A percentile compares a stretch with the other conserved stretches of the same genome.
These are phyloP conservation scores for Cylloceria caligata DNA, from an alignment of 2,888 invertebrate genomes.

Conservation along the genomic window DNA sequence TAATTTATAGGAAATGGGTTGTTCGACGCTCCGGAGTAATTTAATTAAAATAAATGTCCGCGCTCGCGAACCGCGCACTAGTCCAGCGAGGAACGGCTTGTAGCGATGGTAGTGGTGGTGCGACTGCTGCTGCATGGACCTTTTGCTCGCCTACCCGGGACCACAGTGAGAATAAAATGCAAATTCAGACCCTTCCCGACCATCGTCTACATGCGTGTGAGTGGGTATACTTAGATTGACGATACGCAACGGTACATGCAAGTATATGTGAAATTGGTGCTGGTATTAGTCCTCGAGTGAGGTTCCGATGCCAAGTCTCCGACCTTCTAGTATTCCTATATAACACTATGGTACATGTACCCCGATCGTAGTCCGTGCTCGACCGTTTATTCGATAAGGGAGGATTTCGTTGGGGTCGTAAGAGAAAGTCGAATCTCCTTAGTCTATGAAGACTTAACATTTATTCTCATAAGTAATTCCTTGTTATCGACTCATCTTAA, in stretches of 20 bases:
- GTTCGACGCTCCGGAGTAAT: constrained; percentile 84
- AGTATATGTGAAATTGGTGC: constrained; percentile 37
- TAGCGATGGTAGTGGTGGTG: constrained; percentile 16
- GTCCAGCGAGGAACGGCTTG: constrained; percentile 43
- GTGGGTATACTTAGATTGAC: constrained; percentile 51
- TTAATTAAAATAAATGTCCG: constrained; percentile 85
- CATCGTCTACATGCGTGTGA: constrained; percentile 30
- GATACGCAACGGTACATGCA: constrained; percentile 21
- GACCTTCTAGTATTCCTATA: constrained; percentile 26
- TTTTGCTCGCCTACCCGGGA: constrained; percentile 76
- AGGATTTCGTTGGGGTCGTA: constrained; percentile 58
- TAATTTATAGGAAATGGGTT: constrained; percentile 85
- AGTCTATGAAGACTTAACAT: background rate
- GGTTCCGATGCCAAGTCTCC: constrained; percentile 54
- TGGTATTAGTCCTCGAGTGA: constrained; percentile 31
- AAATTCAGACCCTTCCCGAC: constrained; percentile 83
- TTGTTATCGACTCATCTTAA: no score
- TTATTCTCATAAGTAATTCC: no score
- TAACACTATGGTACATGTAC: background rate
- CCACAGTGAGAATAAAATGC: constrained; percentile 84
- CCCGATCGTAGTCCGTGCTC: no score
- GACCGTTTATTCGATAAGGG: constrained; percentile 81
- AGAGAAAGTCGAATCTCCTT: constrained; percentile 31
- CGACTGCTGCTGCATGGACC: constrained; percentile 56
- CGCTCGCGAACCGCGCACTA: constrained; percentile 69